phyloP scores from a whole-genome alignment of 1,140 invertebrate species.

The Tetramorium parvispinum region DNA sequence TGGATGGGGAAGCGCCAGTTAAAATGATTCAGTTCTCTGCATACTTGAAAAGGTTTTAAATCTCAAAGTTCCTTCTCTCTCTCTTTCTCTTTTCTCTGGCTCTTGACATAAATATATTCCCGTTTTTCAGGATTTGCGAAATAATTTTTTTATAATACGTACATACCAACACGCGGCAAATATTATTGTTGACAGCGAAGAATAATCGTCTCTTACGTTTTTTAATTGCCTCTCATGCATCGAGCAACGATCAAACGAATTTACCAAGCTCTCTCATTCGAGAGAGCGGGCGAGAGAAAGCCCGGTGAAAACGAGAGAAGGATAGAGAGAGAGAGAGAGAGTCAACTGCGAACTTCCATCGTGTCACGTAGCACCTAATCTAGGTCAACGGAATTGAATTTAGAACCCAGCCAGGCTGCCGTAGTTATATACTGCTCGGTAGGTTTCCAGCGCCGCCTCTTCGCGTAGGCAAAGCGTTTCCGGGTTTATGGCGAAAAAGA shows the following conservation, averaged over 20 bases:
- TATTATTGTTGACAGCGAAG: neutral
- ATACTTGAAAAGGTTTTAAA: neutral
- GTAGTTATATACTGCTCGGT: slow-evolving; percentile 18
- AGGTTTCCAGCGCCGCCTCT: slow-evolving; percentile 4
- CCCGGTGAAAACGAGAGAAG: slow-evolving; percentile 16
- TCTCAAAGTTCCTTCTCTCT: neutral
- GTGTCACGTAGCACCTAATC: slow-evolving; percentile 73
- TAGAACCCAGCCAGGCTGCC: slow-evolving; percentile 57
- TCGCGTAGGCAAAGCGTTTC: slow-evolving; percentile 33
- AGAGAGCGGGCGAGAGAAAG: slow-evolving; percentile 43
- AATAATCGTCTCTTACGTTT: slow-evolving; percentile 1
- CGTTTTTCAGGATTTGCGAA: neutral
- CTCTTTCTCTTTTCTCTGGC: neutral
- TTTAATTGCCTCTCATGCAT: neutral
- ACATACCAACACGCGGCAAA: neutral
- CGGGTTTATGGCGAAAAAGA: slow-evolving; percentile 33
- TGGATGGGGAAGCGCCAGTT: neutral
- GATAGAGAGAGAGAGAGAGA: slow-evolving; percentile 5
- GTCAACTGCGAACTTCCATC: slow-evolving; percentile 56
- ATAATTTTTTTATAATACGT: neutral
- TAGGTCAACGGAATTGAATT: slow-evolving; percentile 78
- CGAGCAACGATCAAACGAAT: slow-evolving; percentile 11
- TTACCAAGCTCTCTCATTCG: neutral
- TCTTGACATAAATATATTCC: neutral
- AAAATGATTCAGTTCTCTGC: slow-evolving; percentile 3